Evolutionary conservation across 1,140 invertebrate genomes (phyloP), one percentile per base, ranked within the genome.

Genomic region (Papilio helenus): DNA sequence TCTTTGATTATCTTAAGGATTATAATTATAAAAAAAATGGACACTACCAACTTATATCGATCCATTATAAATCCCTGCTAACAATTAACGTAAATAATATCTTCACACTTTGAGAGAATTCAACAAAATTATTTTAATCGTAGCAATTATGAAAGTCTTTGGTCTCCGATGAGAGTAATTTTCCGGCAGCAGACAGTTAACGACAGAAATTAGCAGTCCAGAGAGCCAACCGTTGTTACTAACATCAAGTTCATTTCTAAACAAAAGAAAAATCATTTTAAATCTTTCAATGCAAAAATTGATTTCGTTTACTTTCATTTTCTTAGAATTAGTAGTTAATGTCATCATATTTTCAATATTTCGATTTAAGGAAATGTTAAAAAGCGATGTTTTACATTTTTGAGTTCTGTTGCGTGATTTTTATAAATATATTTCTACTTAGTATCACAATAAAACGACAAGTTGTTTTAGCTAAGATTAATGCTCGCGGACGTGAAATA

Each of bases 141-240:
- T 88, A 85, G 89, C 87, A 89, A 93, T 93, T 93, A 91, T 89
- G 89, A 88, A 89, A 93, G 89, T 90, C 91, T 92, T 92, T 89
- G 88, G 88, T 87, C 87, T 87, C 89, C 89, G 86, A 92, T 91
- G 89, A 89, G 90, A 90, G 91, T 88, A 90, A 92, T 93, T 92
- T 91, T 89, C 90, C 90, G 88, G 86, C 85, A 88, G 89, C 85
- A 68, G 61, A 68, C 61, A 68, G 23, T 68, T 68, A 68, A 68
- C 61, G 61, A 68, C 61, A 68, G 61, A 68, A 68, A 68, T 68
- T 68, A 68, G 61, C 26, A 29, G 14, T 68, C 23, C 3, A 68
- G 61, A 68, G 61, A 68, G 61, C 61, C 61, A 68, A 68, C 26
- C 61, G 61, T 68, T 68, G 61, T 68, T 29, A 29, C 12, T 18